Base-by-base conservation (phyloP, 2,888 invertebrate genomes). In the Thera obeliscata region DNA sequence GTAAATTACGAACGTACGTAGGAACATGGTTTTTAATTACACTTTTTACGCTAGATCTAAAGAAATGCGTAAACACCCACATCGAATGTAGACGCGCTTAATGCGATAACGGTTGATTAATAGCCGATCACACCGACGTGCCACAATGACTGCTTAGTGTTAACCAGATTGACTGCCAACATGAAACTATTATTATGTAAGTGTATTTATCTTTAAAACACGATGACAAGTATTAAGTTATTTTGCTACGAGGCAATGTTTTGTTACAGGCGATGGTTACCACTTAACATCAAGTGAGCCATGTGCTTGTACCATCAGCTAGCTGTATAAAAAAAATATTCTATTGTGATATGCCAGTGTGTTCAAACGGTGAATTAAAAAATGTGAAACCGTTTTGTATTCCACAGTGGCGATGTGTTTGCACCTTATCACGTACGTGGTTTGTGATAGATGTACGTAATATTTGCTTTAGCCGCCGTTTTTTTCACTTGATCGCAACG, bases 61-160 rank as follows among this genome's bases (percentile, higher is more conserved):
- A 58, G 58, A 56, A 63, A 64, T 62, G 59, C 71, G 58, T 74
- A 69, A 74, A 70, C 67, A 71, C 48, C 65, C 66, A 73, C 76
- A 67, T 68, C 71, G 71, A 80, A 81, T 81, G 77, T 81, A 80
- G 77, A 71, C 70, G 74, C 76, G 74, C 9, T 76, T 81, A 81
- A 78, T 74, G 76, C 86, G 85, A 87, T 87, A 85, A 79, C 81
- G 79, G 78, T 82, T 84, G 81, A 86, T 86, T 84, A 86, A 82
- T 81, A 78, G 80, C 64, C 76, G 67, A 79, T 76, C 77, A 76
- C 76, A 78, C 76, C 76, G 78, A 78, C 48, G 72, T 70, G 70
- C 72, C 38, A 75, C 75, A 80, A 78, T 77, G 72, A 67, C 69
- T 65, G 61, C 66, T 75, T 75, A 81, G 76, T 79, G 61, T 58